Evolutionary conservation across 2,113 vertebrate genomes (phyloP), one percentile per base, ranked within the genome.

Genomic region (Barnardius zonarius): DNA sequence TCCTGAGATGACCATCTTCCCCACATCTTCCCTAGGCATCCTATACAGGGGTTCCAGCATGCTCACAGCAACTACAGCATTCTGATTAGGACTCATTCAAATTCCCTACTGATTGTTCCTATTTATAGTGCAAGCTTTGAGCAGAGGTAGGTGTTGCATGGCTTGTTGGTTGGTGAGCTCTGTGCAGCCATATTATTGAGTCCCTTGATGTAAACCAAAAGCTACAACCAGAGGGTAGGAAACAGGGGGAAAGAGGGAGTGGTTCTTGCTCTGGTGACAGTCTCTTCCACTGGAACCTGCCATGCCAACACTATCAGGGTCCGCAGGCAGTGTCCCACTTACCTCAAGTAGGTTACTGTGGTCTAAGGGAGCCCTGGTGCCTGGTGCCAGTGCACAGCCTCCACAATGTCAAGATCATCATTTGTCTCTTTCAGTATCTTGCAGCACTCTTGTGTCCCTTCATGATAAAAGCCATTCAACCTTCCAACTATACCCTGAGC

Each of bases 291-390:
- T 87, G 67, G 46, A 85, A 78, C 0, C 0, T 49, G 35, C 41
- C 33, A 18, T 1, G 3, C 12, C 62, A 67, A 6, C 2, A 3
- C 16, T 27, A 8, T 3, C 1, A 1, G 30, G 13, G 35, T 6
- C 17, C 54, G 51, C 39, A 81, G 41, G 11, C 41, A 46, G 41
- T 2, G 5, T 33, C 22, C 17, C 20, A 64, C 15, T 30, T 86
- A 43, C 5, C 54, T 81, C 11, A 66, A 62, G 64, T 23, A 69
- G 6, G 6, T 12, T 7, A 2, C 18, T 49, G 8, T 28, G 22
- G 2, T 33, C 17, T 64, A 68, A 62, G 44, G 10, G 44, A 73
- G 46, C 20, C 44, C 8, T 17, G 16, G 33, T 63, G 31, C 31
- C 43, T 7, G 10, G 22, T 63, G 31, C 28, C 59, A 9, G 10